phyloP scores from a whole-genome alignment of 2,888 invertebrate species.

The Cremastobaeus sp. region DNA sequence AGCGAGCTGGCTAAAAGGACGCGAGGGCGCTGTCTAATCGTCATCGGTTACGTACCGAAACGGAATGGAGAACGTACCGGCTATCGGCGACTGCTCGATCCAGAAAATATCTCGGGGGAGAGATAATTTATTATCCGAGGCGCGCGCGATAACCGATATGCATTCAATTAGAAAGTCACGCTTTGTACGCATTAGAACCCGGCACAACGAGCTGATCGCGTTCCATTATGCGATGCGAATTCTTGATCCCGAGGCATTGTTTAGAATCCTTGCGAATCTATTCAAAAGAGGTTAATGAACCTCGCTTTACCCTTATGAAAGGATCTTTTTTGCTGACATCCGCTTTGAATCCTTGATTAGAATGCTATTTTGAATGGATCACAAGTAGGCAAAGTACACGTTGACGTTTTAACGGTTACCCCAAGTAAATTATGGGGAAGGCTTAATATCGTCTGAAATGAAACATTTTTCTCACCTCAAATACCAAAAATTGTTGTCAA shows the following conservation, averaged over 20 bases:
- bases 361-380: neutral
- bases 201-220: constrained; percentile 23
- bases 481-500: neutral
- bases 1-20: constrained; percentile 25
- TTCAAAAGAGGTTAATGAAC: constrained; percentile 23
- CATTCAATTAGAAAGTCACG: constrained; percentile 60
- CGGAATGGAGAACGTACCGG: constrained; percentile 48
- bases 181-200: constrained; percentile 52
- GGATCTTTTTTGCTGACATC: neutral
- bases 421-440: no score
- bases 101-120: constrained; percentile 52
- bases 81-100: constrained; percentile 32
- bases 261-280: constrained; percentile 5
- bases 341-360: neutral
- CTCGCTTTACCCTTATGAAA: neutral
- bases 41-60: constrained; percentile 36
- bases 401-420: no score
- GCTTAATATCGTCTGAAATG: no score
- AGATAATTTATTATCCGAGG: constrained; percentile 54
- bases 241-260: constrained; percentile 26
- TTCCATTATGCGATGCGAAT: constrained; percentile 48
- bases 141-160: constrained; percentile 56
- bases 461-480: no score
- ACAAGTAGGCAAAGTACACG: no score
- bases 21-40: constrained; percentile 13